phyloP scores from a whole-genome alignment of 2,113 vertebrate genomes.

The Mirza zaza region DNA sequence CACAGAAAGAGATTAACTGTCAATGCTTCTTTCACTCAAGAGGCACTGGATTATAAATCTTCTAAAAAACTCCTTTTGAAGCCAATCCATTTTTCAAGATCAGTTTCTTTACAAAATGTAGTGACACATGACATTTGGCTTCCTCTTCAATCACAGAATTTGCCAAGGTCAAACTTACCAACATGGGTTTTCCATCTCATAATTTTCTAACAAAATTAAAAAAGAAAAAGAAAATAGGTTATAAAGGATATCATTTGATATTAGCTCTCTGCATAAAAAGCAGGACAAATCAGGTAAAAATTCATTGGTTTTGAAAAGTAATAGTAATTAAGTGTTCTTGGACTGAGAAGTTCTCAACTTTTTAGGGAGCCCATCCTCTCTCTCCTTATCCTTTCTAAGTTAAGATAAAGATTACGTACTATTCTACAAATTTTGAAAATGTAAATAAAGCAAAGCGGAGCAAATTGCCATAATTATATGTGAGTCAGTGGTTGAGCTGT shows the following conservation, averaged over 20 bases:
- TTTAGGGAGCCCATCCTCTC: neutral
- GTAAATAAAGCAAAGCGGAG: neutral
- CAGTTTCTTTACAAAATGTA: neutral
- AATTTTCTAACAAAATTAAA: conserved; percentile 8
- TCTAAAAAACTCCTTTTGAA: neutral
- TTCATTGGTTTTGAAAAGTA: neutral
- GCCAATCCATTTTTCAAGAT: neutral
- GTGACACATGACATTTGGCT: neutral
- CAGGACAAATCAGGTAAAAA: neutral
- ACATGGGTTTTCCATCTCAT: neutral
- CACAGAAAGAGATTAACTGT: neutral
- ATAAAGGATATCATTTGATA: neutral
- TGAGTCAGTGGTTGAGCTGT: neutral
- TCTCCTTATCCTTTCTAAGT: neutral
- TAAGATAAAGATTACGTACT: neutral
- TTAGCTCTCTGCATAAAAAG: neutral
- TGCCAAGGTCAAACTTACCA: neutral
- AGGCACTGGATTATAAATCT: neutral
- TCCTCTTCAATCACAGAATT: neutral
- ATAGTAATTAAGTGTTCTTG: neutral
- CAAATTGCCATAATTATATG: neutral
- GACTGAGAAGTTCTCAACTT: neutral
- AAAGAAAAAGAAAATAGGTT: conserved; percentile 9
- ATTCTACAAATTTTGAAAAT: neutral
- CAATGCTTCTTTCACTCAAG: neutral